phyloP scores from a whole-genome alignment of 2,888 invertebrate species.

The Euzetes globulus region DNA sequence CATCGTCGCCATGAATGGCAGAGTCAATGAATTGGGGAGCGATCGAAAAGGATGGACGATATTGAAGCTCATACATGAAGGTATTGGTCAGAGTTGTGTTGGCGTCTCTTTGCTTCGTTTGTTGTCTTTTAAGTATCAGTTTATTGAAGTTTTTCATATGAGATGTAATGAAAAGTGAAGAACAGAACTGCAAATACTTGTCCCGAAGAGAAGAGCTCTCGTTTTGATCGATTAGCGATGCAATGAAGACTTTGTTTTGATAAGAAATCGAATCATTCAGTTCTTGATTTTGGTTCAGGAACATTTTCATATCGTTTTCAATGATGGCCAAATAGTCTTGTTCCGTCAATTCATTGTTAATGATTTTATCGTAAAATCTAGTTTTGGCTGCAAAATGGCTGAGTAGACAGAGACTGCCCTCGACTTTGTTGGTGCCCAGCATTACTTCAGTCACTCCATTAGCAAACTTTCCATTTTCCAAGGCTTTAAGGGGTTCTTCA shows the following conservation, averaged over 20 bases:
- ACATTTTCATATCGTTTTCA: constrained; percentile 33
- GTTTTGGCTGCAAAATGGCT: constrained; percentile 39
- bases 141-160: constrained; percentile 33
- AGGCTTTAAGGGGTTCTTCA: constrained; percentile 40
- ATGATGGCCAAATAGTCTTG: constrained; percentile 38
- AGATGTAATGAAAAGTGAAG: constrained; percentile 39
- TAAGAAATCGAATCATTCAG: background rate
- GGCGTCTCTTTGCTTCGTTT: background rate
- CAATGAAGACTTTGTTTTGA: constrained; percentile 29
- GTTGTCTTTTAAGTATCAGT: background rate
- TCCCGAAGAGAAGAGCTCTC: constrained; percentile 14
- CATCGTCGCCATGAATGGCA: constrained; percentile 42
- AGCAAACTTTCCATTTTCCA: constrained; percentile 36
- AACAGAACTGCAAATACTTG: constrained; percentile 39
- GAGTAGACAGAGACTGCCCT: constrained; percentile 44
- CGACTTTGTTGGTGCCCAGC: constrained; percentile 43
- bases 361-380: constrained; percentile 38
- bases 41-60: constrained; percentile 42
- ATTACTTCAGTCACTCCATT: constrained; percentile 41
- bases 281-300: constrained; percentile 30
- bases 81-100: constrained; percentile 35
- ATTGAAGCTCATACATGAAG: constrained; percentile 44
- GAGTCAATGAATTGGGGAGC: constrained; percentile 39
- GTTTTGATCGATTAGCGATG: constrained; percentile 28
- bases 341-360: constrained; percentile 36